A percentile compares a stretch with the other conserved stretches of the same genome.
phyloP scores from a whole-genome alignment of 2,797 vertebrate genomes.

The Melanotaenia parkinsoni region DNA sequence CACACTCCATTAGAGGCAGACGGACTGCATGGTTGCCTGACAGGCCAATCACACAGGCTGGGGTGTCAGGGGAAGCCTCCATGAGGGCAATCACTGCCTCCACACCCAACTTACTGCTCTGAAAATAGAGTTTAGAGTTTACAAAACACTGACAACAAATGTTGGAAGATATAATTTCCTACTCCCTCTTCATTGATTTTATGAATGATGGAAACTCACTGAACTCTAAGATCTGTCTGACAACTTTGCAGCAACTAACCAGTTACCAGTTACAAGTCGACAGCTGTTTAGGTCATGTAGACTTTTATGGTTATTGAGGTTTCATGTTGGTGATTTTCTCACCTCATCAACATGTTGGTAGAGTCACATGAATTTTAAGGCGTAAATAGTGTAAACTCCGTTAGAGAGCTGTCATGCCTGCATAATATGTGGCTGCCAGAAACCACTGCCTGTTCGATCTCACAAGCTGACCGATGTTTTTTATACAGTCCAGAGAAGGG shows the following conservation, averaged over 20 bases:
- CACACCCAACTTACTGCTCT: conserved; percentile 97
- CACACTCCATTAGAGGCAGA: conserved; percentile 95
- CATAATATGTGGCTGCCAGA: background rate
- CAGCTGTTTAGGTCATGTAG: background rate
- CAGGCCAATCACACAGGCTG: conserved; percentile 92
- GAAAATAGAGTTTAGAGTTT: conserved; percentile 23
- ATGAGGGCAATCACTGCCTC: conserved; percentile 94
- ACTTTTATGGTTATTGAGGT: background rate
- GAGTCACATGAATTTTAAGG: background rate
- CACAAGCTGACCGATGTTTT: background rate
- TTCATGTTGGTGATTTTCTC: background rate
- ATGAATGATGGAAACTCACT: background rate
- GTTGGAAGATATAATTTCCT: background rate
- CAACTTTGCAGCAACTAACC: background rate
- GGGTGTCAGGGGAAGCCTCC: conserved; percentile 90
- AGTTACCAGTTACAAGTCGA: background rate
- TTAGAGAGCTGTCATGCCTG: background rate
- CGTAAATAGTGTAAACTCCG: background rate
- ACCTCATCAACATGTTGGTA: background rate
- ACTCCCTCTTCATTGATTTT: background rate
- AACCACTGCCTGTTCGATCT: background rate
- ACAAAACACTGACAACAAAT: background rate
- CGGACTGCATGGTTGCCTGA: conserved; percentile 92
- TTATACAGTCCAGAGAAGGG: background rate
- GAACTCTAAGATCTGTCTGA: background rate